Conservation (phyloP, 1,140 invertebrate genomes). For the Proctacanthus coquilletti region DNA sequence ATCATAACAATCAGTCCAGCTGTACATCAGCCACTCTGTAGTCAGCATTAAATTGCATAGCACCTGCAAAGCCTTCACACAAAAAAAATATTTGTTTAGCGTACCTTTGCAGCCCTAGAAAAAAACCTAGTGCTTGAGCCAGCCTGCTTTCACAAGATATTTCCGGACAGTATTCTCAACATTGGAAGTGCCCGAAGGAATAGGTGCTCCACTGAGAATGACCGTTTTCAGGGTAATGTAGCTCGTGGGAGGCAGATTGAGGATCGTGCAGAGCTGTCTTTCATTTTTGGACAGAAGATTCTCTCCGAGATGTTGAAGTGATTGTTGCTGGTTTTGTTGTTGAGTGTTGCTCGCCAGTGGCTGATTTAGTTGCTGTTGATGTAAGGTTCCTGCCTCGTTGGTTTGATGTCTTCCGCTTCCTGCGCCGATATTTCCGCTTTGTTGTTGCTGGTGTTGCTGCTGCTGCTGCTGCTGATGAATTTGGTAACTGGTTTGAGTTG, state of each 20-base stretch:
- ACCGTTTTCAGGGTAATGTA: slow-evolving; percentile 40
- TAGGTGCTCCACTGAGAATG: slow-evolving; percentile 28
- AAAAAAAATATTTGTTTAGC: slow-evolving; percentile 9
- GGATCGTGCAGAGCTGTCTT: slow-evolving; percentile 33
- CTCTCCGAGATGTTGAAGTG: slow-evolving; percentile 19
- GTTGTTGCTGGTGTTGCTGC: slow-evolving; percentile 3
- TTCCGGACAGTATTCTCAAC: slow-evolving; percentile 25
- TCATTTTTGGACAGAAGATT: slow-evolving; percentile 31
- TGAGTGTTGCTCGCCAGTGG: slow-evolving; percentile 10
- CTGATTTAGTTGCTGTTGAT: neutral
- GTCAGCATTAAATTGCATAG: slow-evolving; percentile 10
- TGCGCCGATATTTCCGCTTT: slow-evolving; percentile 1
- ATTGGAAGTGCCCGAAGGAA: slow-evolving; percentile 14
- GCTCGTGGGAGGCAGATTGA: slow-evolving; percentile 37
- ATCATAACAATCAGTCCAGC: too few relatives aligned
- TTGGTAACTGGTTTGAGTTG: slow-evolving; percentile 16
- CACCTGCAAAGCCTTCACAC: slow-evolving; percentile 15
- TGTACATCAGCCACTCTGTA: too few relatives aligned
- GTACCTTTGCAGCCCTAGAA: slow-evolving; percentile 1
- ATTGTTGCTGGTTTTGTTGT: slow-evolving; percentile 20
- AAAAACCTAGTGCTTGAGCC: slow-evolving; percentile 21
- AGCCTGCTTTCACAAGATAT: slow-evolving; percentile 29
- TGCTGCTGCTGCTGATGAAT: slow-evolving; percentile 16
- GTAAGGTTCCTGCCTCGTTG: slow-evolving; percentile 8
- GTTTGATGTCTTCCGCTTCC: slow-evolving; percentile 2